Base-by-base conservation (phyloP, 2,113 vertebrate species). In the Lynx canadensis region DNA sequence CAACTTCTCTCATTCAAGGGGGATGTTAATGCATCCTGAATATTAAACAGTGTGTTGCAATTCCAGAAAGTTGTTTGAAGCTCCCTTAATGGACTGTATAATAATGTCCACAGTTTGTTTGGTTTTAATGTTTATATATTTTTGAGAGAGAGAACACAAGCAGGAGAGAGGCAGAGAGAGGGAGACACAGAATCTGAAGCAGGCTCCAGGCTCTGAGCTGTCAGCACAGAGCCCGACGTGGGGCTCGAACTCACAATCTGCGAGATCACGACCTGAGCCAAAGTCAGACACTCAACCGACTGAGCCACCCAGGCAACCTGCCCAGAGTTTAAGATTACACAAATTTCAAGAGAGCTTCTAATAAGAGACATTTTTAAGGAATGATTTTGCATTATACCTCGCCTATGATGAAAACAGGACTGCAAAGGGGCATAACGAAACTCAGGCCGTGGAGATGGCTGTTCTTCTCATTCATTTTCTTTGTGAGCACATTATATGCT, bases 311-410 rank as follows among this genome's bases (percentile, higher is more conserved):
- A 60, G 57, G 57, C 8, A 23, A 21, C 57, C 57, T 60, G 57
- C 57, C 8, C 57, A 23, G 21, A 25, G 57, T 60, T 60, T 23
- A 60, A 60, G 23, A 60, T 60, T 60, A 23, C 8, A 60, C 57
- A 31, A 36, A 95, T 90, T 65, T 90, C 33, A 84, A 76, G 69
- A 92, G 16, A 38, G 86, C 69, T 94, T 84, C 71, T 94, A 41
- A 87, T 12, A 31, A 63, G 41, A 2, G 9, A 29, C 60, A 45
- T 73, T 14, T 57, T 84, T 89, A 88, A 76, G 23, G 9, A 38
- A 91, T 50, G 27, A 82, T 16, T 33, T 89, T 57, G 27, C 3
- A 55, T 52, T 27, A 55, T 29, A 79, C 16, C 69, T 36, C 13
- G 50, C 7, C 57, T 63, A 18, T 84, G 63, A 50, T 31, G 78